phyloP scores from a whole-genome alignment of 2,113 vertebrate genomes.

The Hylia prasina region DNA sequence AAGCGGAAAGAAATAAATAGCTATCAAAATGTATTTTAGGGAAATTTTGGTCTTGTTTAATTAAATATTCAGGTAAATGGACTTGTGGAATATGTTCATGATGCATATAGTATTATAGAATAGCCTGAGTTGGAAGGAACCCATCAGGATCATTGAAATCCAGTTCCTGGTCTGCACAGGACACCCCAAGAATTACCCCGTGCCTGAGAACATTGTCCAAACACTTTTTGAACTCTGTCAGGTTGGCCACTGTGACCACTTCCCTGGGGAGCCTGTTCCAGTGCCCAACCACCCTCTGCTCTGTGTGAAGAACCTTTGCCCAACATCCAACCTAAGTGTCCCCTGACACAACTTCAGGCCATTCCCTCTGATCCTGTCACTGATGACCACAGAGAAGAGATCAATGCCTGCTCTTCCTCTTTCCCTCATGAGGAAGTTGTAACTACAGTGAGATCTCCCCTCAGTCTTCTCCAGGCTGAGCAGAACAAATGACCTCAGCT shows the following conservation, averaged over 20 bases:
- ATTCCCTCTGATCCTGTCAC: rapidly evolving
- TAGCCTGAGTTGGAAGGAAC: background rate
- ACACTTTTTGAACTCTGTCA: background rate
- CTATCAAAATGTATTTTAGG: background rate
- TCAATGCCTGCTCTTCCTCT: background rate
- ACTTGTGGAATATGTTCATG: background rate
- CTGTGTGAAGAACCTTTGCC: background rate
- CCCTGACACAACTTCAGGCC: background rate
- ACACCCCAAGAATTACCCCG: background rate
- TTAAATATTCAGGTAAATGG: background rate
- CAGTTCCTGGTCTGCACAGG: background rate
- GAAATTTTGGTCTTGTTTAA: background rate
- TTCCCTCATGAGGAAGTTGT: rapidly evolving
- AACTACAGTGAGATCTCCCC: background rate
- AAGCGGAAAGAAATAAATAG: background rate
- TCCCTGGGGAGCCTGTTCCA: background rate
- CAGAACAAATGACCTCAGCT: background rate
- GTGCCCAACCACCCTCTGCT: background rate
- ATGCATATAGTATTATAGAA: background rate
- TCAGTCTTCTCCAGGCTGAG: background rate
- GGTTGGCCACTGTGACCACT: background rate
- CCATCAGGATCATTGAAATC: background rate
- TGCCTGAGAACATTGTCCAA: background rate
- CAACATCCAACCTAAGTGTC: background rate
- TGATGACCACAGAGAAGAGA: background rate